Evolutionary conservation across 2,888 invertebrate species (phyloP), one percentile per base, ranked within the genome.

Genomic region (Platyscelio sp.): DNA sequence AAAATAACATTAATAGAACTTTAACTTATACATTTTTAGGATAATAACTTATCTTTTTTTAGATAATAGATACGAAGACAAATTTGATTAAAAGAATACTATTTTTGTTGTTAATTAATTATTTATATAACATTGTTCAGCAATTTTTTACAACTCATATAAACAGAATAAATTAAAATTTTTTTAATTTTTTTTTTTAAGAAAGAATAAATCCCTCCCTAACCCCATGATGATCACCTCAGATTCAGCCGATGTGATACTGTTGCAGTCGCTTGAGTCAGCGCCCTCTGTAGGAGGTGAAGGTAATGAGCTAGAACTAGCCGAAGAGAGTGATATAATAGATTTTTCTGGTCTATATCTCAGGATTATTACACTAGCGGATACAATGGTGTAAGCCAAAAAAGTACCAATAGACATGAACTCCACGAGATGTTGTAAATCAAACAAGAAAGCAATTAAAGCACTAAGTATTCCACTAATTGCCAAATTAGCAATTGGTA

Each of bases 331-430:
- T 4, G 70, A 60, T 20, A 82, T 78, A 15, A 85, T 68, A 7
- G 88, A 70, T 76, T 86, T 85, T 68, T 88, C 89, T 0, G 97
- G 97, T 3, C 96, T 95, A 91, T 98, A 98, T 60, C 98, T 95
- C 71, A 98, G 94, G 63, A 98, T 97, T 72, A 98, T 97, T 6
- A 98, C 97, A 83, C 97, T 97, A 15, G 98, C 98, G 86, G 98
- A 98, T 3, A 98, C 98, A 85, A 98, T 98, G 1, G 98, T 98
- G 92, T 98, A 98, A 0, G 98, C 98, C 89, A 98, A 93, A 67
- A 98, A 94, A 0, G 98, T 98, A 0, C 98, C 98, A 90, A 98
- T 98, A 1, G 98, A 98, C 98, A 98, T 98, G 92, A 98, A 98
- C 92, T 98, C 98, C 0, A 98, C 98, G 51, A 98, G 94, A 88